Evolutionary conservation across 1,140 invertebrate species (phyloP).

Genomic region (Heliothis virescens): DNA sequence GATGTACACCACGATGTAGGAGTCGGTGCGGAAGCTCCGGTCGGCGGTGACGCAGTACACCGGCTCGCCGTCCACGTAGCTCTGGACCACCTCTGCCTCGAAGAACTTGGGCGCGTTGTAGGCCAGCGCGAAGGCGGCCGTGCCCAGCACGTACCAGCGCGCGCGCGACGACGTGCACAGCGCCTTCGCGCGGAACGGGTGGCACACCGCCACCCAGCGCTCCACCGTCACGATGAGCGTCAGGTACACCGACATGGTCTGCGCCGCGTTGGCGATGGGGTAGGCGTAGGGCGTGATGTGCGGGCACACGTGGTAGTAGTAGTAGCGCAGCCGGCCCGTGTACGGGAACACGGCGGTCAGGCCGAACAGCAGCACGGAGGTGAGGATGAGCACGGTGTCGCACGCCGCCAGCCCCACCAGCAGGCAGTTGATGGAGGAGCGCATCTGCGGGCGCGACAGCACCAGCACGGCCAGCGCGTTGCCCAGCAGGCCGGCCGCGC

Average conservation of each 20-base stretch:
- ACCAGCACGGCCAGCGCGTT: conserved; percentile 97
- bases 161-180: conserved; percentile 97
- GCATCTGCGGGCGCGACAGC: conserved; percentile 96
- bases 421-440: conserved; percentile 97
- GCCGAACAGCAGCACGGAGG: conserved; percentile 95
- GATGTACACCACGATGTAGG: conserved; percentile 95
- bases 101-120: conserved; percentile 95
- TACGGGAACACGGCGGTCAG: conserved; percentile 94
- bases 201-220: conserved; percentile 98
- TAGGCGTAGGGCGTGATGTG: conserved; percentile 94
- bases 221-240: conserved; percentile 98
- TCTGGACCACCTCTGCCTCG: conserved; percentile 86
- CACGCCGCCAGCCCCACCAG: conserved; percentile 96
- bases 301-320: conserved; percentile 93
- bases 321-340: conserved; percentile 90
- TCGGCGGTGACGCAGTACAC: conserved; percentile 91
- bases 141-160: conserved; percentile 93
- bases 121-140: conserved; percentile 92
- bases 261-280: conserved; percentile 94
- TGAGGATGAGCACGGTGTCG: conserved; percentile 95
- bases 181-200: conserved; percentile 94
- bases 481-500: conserved; percentile 94
- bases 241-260: conserved; percentile 97
- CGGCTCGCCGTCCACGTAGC: conserved; percentile 80
- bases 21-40: conserved; percentile 88